phyloP scores from a whole-genome alignment of 2,113 vertebrate genomes.

The Sakesphorus luctuosus region DNA sequence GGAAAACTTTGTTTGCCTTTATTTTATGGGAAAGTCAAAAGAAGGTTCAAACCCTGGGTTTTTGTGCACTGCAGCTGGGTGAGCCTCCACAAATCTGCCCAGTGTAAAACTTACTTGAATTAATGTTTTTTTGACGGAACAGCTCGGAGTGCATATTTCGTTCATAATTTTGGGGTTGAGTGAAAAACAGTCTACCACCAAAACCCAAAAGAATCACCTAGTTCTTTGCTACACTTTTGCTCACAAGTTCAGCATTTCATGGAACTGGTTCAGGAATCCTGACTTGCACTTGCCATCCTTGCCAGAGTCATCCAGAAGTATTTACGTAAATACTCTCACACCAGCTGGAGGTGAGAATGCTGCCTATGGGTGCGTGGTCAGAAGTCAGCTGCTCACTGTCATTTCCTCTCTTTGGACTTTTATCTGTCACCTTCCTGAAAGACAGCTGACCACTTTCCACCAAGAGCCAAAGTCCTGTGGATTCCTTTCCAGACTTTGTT shows the following conservation, averaged over 20 bases:
- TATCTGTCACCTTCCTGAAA: neutral
- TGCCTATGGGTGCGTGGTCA: neutral
- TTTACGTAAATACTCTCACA: neutral
- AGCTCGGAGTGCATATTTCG: neutral
- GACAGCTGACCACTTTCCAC: neutral
- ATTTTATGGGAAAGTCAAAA: neutral
- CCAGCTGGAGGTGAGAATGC: neutral
- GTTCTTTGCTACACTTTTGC: neutral
- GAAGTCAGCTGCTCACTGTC: neutral
- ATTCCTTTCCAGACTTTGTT: neutral
- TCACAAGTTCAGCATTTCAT: neutral
- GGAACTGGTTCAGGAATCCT: conserved; percentile 6
- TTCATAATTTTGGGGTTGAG: neutral
- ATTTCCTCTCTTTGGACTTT: neutral
- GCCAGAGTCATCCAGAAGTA: neutral
- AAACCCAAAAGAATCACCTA: neutral
- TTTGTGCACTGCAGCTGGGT: neutral
- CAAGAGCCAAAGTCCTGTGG: neutral
- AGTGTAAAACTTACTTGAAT: neutral
- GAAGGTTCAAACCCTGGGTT: neutral
- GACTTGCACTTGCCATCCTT: neutral
- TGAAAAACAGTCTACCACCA: neutral
- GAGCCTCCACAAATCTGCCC: neutral
- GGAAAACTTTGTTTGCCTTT: neutral
- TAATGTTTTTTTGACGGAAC: neutral